These are phyloP conservation scores for Xenus cinereus DNA, from an alignment of 2,113 vertebrate genomes.

Conservation along the genomic window DNA sequence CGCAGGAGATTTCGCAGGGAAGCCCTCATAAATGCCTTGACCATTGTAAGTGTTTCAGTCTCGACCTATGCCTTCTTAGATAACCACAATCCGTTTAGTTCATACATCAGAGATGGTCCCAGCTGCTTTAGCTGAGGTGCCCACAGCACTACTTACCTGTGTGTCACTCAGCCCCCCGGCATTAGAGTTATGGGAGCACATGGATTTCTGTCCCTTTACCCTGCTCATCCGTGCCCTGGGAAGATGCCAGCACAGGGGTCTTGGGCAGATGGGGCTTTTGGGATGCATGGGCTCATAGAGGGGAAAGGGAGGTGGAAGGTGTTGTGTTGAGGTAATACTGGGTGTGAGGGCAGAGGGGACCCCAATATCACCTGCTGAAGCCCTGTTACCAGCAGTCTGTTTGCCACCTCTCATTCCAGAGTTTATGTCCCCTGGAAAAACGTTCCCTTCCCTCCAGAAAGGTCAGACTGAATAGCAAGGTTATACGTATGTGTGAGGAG, in stretches of 20 bases:
- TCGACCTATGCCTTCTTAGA: accelerated
- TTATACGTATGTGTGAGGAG: accelerated
- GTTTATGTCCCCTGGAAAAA: background rate
- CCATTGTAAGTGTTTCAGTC: background rate
- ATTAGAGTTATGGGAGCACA: background rate
- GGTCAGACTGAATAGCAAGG: background rate
- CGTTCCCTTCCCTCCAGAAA: background rate
- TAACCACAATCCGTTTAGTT: accelerated
- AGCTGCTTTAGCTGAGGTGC: background rate
- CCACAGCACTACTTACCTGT: accelerated
- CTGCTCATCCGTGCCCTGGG: background rate
- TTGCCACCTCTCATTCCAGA: background rate
- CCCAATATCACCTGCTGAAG: background rate
- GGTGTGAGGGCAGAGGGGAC: background rate
- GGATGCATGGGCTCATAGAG: background rate
- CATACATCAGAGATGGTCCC: accelerated
- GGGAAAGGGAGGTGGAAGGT: background rate
- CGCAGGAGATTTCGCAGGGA: background rate
- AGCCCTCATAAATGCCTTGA: background rate
- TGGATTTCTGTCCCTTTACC: background rate
- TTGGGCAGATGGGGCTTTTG: background rate
- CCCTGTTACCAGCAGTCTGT: background rate
- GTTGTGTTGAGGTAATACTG: background rate
- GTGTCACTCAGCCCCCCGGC: background rate
- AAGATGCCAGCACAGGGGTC: background rate